Percentiles rank a stretch among this genome's conserved stretches.
phyloP scores from a whole-genome alignment of 2,888 invertebrate genomes.

The Leptodirus hochenwartii region DNA sequence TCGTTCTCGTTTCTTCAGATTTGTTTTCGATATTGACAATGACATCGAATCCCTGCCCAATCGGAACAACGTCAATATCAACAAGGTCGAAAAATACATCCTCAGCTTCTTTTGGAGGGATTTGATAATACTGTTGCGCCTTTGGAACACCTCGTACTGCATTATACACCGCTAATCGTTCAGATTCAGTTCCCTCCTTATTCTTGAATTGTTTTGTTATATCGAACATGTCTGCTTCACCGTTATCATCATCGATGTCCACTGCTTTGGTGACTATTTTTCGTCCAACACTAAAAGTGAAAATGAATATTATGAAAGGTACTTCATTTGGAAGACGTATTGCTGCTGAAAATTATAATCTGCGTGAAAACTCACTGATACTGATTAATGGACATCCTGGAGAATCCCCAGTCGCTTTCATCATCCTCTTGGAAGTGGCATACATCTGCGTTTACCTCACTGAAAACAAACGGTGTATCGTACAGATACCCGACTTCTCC shows the following conservation, averaged over 20 bases:
- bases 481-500: constrained; percentile 56
- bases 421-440: constrained; percentile 55
- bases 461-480: constrained; percentile 57
- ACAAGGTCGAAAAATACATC: constrained; percentile 47
- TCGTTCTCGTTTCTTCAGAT: constrained; percentile 39
- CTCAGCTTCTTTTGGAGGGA: constrained; percentile 36
- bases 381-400: constrained; percentile 42
- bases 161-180: constrained; percentile 45
- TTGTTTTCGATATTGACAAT: constrained; percentile 38
- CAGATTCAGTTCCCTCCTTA: constrained; percentile 41
- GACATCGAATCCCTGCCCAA: constrained; percentile 47
- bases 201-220: constrained; percentile 47
- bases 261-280: constrained; percentile 47
- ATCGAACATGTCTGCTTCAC: constrained; percentile 44
- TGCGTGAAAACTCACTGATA: constrained; percentile 36
- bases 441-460: constrained; percentile 60
- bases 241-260: constrained; percentile 40
- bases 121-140: constrained; percentile 40
- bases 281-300: constrained; percentile 39
- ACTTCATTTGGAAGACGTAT: not conserved
- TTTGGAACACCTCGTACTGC: constrained; percentile 44
- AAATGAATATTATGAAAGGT: not conserved
- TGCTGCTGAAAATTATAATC: constrained; percentile 1
- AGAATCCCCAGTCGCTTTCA: constrained; percentile 47
- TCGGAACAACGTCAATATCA: constrained; percentile 44